Evolutionary conservation across 2,888 invertebrate species (phyloP).

Genomic region (Harpalus rubripes): DNA sequence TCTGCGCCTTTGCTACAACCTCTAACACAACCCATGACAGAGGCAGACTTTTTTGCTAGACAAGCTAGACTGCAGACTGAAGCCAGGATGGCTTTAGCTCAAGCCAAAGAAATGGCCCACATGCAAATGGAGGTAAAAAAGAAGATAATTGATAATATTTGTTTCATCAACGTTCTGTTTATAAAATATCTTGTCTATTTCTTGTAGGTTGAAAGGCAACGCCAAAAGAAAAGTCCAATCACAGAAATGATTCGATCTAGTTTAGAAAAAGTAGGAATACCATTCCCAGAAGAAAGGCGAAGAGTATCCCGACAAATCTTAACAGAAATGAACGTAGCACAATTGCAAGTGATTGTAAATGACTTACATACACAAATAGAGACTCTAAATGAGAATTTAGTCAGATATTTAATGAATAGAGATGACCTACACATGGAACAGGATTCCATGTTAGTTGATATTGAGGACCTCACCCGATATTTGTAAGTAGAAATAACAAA

Average conservation of each 20-base stretch:
- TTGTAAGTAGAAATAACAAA: constrained; percentile 81
- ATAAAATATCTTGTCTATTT: constrained; percentile 13
- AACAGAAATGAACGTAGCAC: constrained; percentile 95
- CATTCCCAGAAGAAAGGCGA: constrained; percentile 89
- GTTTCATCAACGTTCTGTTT: not conserved
- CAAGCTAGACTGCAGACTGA: constrained; percentile 92
- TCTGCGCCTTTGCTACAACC: constrained; percentile 78
- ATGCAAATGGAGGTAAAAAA: constrained; percentile 90
- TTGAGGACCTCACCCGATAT: constrained; percentile 95
- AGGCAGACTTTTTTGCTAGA: constrained; percentile 89
- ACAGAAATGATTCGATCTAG: constrained; percentile 91
- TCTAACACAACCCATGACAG: constrained; percentile 78
- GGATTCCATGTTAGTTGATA: constrained; percentile 98
- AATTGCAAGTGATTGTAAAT: constrained; percentile 95
- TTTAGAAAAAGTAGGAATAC: constrained; percentile 89
- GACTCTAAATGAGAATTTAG: constrained; percentile 92
- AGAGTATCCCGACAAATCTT: constrained; percentile 91
- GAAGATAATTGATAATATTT: not conserved
- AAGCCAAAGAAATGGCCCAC: constrained; percentile 94
- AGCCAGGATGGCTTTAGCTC: constrained; percentile 91
- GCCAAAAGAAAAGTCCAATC: constrained; percentile 88
- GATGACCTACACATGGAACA: constrained; percentile 99
- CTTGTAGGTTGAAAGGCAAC: constrained; percentile 81
- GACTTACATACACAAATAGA: constrained; percentile 97
- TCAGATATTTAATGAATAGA: constrained; percentile 92